Conservation (phyloP, 2,888 invertebrate species). For the Hydriomena furcata region DNA sequence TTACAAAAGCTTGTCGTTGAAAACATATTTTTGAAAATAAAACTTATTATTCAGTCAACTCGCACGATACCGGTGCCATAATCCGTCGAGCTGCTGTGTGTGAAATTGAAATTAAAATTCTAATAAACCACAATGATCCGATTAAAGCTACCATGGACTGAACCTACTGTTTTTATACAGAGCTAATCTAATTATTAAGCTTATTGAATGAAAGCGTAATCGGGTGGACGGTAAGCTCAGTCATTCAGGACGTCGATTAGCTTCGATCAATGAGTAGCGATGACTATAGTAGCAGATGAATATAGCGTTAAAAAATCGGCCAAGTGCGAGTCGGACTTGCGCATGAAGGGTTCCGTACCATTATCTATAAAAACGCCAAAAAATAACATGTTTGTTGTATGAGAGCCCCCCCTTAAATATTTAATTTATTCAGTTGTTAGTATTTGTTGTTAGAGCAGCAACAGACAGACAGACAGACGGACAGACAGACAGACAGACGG, state of each 20-base stretch:
- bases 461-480: no score
- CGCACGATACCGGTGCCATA: slow-evolving; percentile 51
- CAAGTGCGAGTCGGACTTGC: no score
- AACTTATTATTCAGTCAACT: slow-evolving; percentile 58
- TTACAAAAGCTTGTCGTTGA: no score
- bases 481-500: no score
- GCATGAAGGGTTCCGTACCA: no score
- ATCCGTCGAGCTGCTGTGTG: slow-evolving; percentile 68
- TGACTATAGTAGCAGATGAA: slow-evolving; percentile 26
- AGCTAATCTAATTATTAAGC: slow-evolving; percentile 26
- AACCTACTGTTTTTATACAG: slow-evolving; percentile 42
- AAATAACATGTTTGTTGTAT: no score
- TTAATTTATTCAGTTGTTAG: no score
- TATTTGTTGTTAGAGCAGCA: no score
- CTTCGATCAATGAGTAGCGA: slow-evolving; percentile 20
- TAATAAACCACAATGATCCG: slow-evolving; percentile 65
- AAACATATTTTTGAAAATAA: no score
- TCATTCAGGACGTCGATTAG: slow-evolving; percentile 29
- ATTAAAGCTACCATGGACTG: neutral
- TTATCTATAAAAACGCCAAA: no score
- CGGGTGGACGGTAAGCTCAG: slow-evolving; percentile 28
- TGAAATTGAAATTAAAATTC: slow-evolving; percentile 81
- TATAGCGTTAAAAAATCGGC: no score
- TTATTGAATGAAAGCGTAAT: slow-evolving; percentile 35
- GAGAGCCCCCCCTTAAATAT: no score